Evolutionary conservation across 1,140 invertebrate species (phyloP).

Genomic region (Stegodyphus mimosarum): DNA sequence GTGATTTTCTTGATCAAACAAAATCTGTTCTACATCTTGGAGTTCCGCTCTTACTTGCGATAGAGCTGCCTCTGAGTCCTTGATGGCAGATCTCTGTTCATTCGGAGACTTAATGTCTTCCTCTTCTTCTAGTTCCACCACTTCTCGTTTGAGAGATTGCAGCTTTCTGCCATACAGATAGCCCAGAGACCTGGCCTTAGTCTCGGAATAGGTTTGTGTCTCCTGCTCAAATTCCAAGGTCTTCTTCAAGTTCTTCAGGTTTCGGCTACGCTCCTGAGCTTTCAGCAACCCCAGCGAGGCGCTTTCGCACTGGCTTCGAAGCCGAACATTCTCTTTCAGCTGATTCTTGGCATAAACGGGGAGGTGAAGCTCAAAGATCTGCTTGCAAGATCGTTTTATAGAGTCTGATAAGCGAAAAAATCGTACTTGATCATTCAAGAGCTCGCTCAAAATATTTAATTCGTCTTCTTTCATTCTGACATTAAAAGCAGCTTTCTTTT

Average conservation of each 20-base stretch:
- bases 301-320: not conserved
- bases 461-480: not conserved
- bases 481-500: not conserved
- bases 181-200: not conserved
- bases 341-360: slow-evolving; percentile 10
- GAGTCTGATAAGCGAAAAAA: not conserved
- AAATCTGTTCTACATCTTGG: not conserved
- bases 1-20: slow-evolving; percentile 2
- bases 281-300: not conserved
- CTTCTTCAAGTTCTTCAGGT: not conserved
- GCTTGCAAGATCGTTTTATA: not conserved
- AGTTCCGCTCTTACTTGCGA: not conserved
- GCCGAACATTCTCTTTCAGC: slow-evolving; percentile 12
- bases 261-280: slow-evolving; percentile 1
- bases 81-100: not conserved
- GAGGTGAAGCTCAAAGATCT: not conserved
- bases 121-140: not conserved
- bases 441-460: not conserved
- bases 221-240: not conserved
- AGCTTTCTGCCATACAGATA: too few relatives aligned
- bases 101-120: not conserved
- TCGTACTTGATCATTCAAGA: not conserved
- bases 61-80: not conserved
- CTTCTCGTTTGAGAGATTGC: too few relatives aligned
- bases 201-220: not conserved